Evolutionary conservation across 2,888 invertebrate genomes (phyloP), one percentile per base, ranked within the genome.

Genomic region (Amblyjoppa fuscipennis): DNA sequence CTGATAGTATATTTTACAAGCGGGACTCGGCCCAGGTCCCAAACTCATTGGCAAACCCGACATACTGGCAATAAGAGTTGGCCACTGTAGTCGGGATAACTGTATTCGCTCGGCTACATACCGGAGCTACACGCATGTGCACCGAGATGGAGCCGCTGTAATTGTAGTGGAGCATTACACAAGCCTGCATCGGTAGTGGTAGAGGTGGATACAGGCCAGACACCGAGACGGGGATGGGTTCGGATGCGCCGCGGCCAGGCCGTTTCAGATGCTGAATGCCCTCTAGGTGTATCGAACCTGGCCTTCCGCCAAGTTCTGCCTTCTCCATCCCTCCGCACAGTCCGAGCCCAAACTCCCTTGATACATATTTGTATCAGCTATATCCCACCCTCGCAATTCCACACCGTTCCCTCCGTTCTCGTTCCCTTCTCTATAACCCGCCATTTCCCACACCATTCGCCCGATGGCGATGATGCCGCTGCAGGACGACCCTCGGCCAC

Each of bases 351-450:
- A 81, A 85, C 78, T 81, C 81, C 81, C 69, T 81, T 76, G 81
- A 85, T 85, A 85, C 84, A 85, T 81, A 85, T 85, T 81, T 85
- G 84, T 81, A 85, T 74, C 81, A 70, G 81, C 78, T 81, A 78
- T 85, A 81, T 74, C 71, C 71, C 70, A 69, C 81, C 69, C 66
- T 78, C 66, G 78, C 81, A 70, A 81, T 81, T 75, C 51, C 74
- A 64, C 70, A 78, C 74, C 64, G 49, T 78, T 78, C 74, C 78
- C 81, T 31, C n/a, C 74, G 31, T 59, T 38, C 31, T 70, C 59
- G 51, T 64, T 20, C 71, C 9, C 64, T 69, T 78, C 66, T 64
- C 31, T 34, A 64, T 59, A 34, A 34, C 49, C 38, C 28, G 56
- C 68, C 77, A 25, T 34, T 38, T 68, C 41, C 28, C 25, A 20